Evolutionary conservation across 2,888 invertebrate genomes (phyloP).

Genomic region (Drosophila antonietae): DNA sequence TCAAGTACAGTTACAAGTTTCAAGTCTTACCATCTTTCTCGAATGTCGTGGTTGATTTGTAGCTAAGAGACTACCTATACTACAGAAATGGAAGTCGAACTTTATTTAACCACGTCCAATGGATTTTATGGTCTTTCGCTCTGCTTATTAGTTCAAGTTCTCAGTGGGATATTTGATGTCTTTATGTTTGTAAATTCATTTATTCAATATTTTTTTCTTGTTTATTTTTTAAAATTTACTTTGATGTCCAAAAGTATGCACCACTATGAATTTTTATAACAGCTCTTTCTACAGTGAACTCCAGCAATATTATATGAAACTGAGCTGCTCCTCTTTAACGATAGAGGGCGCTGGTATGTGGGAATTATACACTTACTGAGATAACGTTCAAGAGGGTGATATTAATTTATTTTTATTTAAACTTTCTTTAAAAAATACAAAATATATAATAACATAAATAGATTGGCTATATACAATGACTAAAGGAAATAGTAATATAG

Average conservation of each 20-base stretch:
- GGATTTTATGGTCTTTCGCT: conserved; percentile 12
- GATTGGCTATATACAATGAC: no score
- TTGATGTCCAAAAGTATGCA: conserved; percentile 32
- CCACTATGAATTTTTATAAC: not conserved
- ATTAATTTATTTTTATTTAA: no score
- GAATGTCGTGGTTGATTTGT: not conserved
- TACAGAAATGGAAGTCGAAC: not conserved
- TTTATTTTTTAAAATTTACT: not conserved
- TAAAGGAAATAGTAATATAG: no score
- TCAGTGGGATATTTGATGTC: not conserved
- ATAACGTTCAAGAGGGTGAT: no score
- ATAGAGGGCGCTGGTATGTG: conserved; percentile 8
- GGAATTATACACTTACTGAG: not conserved
- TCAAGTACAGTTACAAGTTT: no score
- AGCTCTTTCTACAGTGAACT: not conserved
- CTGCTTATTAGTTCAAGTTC: not conserved
- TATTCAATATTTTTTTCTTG: not conserved
- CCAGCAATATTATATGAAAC: not conserved
- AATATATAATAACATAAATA: no score
- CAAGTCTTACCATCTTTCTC: conserved; percentile 24
- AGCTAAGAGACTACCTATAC: no score
- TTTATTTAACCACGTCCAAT: conserved; percentile 2
- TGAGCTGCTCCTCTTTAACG: not conserved
- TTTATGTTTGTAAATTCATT: not conserved
- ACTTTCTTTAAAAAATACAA: no score